Base-by-base conservation (phyloP, 2,888 invertebrate species). In the Abscondita cerata region DNA sequence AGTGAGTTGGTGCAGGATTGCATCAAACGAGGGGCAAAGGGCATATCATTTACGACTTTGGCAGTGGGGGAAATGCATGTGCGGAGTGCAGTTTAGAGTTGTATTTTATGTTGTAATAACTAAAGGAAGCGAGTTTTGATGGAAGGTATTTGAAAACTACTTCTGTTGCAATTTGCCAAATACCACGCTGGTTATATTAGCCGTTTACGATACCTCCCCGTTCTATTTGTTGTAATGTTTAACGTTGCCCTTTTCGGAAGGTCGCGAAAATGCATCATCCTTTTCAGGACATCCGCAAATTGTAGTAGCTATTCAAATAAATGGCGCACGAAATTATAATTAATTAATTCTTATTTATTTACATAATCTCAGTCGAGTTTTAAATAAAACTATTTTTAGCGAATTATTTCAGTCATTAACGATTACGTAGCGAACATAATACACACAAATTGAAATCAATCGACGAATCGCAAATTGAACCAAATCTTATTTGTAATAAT, bases 21-120 rank as follows among this genome's bases (percentile, higher is more conserved):
- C 73, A 73, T 72, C 70, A 68, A 66, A 75, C 62, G 73, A 72
- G 78, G 76, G 76, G 75, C 75, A 73, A 76, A 74, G 76, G 76
- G 77, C 70, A 72, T 71, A 69, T 73, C 73, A 75, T 77, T 77
- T 77, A 77, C 76, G 78, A 78, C 76, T 76, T 72, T 68, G 69
- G 64, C 68, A 67, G 71, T 70, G 75, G 75, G 75, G 75, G 76
- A 78, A 76, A 75, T 79, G 79, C 79, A 79, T 79, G 78, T 78
- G 78, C 78, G 78, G 79, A 80, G 73, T 79, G 79, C 78, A 80
- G 78, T 78, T 79, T 78, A 75, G 78, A 78, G 76, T 75, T 71
- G 75, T 76, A 77, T 80, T 80, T 80, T 79, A 80, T 78, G 76
- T 75, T 73, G 77, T 76, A 76, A 80, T 80, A 80, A 80, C 78